Evolutionary conservation across 37 sponge, comb jelly and placozoan species (phyloP).

Genomic region (Halisarca cf. caerulea): DNA sequence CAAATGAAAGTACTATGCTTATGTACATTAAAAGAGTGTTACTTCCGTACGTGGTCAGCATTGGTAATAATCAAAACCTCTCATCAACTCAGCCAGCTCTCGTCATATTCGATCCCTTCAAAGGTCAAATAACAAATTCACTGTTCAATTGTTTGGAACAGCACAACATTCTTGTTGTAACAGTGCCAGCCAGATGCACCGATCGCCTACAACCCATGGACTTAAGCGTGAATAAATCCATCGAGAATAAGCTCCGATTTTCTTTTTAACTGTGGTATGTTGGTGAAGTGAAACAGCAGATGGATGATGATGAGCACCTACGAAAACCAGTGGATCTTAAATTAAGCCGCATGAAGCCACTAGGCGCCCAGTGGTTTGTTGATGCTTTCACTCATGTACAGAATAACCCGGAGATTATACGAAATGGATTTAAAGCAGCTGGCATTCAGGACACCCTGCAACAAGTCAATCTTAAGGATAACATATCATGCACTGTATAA

Average conservation of each 20-base stretch:
- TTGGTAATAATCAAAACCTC: neutral
- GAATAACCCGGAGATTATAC: neutral
- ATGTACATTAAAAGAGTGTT: constrained; percentile 36
- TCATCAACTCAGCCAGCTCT: constrained; percentile 17
- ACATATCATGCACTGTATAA: no score
- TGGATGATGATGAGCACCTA: neutral
- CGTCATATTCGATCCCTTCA: constrained; percentile 31
- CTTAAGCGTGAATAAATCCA: constrained; percentile 15
- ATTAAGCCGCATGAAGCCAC: constrained; percentile 20
- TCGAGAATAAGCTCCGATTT: neutral
- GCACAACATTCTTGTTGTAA: constrained; percentile 5
- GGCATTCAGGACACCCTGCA: neutral
- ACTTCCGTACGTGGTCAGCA: constrained; percentile 31
- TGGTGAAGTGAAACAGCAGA: neutral
- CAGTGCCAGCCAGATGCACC: constrained; percentile 20
- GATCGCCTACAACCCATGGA: constrained; percentile 27
- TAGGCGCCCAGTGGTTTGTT: constrained; percentile 16
- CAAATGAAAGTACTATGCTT: constrained; percentile 57
- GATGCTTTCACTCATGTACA: constrained; percentile 10
- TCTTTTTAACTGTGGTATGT: constrained; percentile 27
- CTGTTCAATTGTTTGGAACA: constrained; percentile 11
- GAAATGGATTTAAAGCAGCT: constrained; percentile 22
- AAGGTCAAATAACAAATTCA: constrained; percentile 25
- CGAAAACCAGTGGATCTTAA: neutral
- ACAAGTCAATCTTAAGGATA: no score